Base-by-base conservation (phyloP, 1,140 invertebrate species). In the Drosophila varians region DNA sequence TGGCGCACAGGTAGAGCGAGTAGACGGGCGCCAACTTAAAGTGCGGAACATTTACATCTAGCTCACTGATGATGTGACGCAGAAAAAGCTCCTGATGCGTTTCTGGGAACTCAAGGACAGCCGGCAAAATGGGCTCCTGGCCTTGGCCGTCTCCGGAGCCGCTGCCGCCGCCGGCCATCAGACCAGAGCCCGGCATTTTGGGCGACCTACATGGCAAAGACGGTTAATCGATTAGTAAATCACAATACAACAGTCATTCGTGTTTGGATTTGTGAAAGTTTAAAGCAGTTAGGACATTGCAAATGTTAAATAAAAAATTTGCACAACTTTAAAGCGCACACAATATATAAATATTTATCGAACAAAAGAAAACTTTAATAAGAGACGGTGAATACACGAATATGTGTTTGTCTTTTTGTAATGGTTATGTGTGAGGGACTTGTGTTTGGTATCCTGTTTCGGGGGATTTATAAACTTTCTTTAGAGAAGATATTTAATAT, bases 21-120 rank as follows among this genome's bases (percentile, higher is more conserved):
- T 99, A 99, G 4, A 98, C 98, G 0, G 98, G 98, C 1, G 98
- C 96, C 38, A 99, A 92, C 91, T 96, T 96, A 91, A 97, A 97
- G 54, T 95, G 95, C 14, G 96, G 95, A 45, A 94, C 94, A 75
- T 95, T 95, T 18, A 96, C 96, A 91, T 98, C 97, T 42, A 98
- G 93, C 70, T 97, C 95, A 8, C 95, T 95, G 66, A 99, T 96
- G 58, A 98, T 95, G 9, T 96, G 95, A 69, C 95, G 94, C 12
- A 99, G 92, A 91, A 99, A 98, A 36, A 95, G 94, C 89, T 98
- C 97, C 92, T 99, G 98, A 11, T 96, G 96, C 61, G 98, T 97
- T 92, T 99, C 97, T 18, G 97, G 95, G 88, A 99, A 98, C 92
- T 99, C 98, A 60, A 99, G 91, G 12, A 98, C 96, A 4, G 97